Evolutionary conservation across 2,113 vertebrate genomes (phyloP).

Genomic region (Passer domesticus): DNA sequence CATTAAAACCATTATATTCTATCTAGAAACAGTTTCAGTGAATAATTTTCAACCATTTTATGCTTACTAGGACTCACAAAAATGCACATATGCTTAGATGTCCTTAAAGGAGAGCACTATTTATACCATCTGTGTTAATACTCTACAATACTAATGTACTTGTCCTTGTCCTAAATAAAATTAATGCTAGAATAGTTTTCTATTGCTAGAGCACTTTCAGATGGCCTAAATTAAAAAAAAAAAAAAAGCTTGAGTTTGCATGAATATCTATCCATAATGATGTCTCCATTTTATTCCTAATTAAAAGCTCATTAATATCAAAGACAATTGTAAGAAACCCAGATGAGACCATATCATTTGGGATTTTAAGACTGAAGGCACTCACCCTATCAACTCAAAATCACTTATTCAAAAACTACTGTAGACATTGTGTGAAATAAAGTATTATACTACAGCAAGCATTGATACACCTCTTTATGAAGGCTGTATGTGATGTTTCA

Average conservation of each 20-base stretch:
- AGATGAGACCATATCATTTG: background rate
- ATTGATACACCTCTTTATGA: background rate
- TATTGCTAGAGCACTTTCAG: background rate
- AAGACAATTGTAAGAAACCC: background rate
- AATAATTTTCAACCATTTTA: background rate
- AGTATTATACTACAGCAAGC: background rate
- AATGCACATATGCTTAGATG: background rate
- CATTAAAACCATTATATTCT: background rate
- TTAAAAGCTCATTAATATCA: constrained; percentile 46
- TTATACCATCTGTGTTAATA: background rate
- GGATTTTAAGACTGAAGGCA: background rate
- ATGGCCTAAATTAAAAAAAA: background rate
- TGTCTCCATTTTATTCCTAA: background rate
- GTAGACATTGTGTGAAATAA: background rate
- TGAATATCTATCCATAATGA: background rate
- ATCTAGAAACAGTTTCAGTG: background rate
- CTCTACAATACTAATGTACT: background rate
- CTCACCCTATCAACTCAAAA: background rate
- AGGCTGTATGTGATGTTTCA: background rate
- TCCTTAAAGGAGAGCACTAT: background rate
- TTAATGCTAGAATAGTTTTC: background rate
- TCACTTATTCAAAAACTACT: background rate
- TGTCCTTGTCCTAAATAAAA: constrained; percentile 18
- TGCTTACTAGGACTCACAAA: background rate
- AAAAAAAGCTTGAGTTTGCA: background rate